Evolutionary conservation across 2,113 vertebrate genomes (phyloP).

Genomic region (Psammodynastes pulverulentus): DNA sequence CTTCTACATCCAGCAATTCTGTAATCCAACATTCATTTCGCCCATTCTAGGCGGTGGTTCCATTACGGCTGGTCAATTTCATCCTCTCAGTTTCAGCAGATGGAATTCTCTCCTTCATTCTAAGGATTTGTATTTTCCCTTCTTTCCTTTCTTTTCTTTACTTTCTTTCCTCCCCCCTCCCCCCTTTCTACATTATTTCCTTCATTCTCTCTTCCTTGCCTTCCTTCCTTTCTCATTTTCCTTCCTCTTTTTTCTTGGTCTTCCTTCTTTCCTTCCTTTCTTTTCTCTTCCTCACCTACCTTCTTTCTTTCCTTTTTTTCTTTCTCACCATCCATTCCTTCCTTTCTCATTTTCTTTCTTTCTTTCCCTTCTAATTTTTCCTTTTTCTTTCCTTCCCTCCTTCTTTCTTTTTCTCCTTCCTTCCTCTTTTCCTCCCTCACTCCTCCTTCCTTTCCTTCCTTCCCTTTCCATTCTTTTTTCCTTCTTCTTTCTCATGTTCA

Average conservation of each 20-base stretch:
- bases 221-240: background rate
- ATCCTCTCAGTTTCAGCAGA: background rate
- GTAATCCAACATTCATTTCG: background rate
- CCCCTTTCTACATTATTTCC: background rate
- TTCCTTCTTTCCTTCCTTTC: background rate
- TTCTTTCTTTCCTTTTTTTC: no score
- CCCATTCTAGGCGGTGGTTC: background rate
- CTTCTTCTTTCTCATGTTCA: background rate
- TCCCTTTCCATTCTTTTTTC: background rate
- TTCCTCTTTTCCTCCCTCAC: fast-evolving
- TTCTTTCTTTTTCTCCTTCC: no score
- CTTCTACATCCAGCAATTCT: background rate
- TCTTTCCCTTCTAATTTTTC: no score
- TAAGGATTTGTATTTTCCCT: background rate
- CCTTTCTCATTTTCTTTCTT: background rate
- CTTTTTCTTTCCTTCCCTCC: background rate
- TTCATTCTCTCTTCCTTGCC: background rate
- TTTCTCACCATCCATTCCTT: background rate
- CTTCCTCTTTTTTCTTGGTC: background rate
- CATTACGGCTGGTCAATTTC: background rate
- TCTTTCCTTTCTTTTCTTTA: background rate
- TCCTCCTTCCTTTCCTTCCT: background rate
- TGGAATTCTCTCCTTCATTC: background rate
- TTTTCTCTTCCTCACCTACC: background rate
- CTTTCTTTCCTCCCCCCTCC: no score